Percentiles rank a stretch among this genome's conserved stretches.
Evolutionary conservation across 2,888 invertebrate genomes (phyloP).

Genomic region (Mechanitis mazaeus): DNA sequence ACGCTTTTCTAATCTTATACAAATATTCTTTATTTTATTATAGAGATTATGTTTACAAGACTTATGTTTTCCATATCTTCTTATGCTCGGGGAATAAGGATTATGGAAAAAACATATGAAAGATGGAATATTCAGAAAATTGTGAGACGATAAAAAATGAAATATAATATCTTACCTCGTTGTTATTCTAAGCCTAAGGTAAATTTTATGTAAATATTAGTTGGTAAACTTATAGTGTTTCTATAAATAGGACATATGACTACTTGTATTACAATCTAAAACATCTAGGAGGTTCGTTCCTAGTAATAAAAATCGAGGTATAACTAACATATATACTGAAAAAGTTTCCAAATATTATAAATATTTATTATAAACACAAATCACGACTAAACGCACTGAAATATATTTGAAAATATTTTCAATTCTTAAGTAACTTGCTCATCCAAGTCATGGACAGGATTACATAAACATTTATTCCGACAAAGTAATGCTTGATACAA

Average conservation of each 20-base stretch:
- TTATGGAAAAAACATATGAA: background rate
- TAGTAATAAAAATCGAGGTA: no score
- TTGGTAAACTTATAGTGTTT: no score
- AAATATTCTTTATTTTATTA: conserved; percentile 18
- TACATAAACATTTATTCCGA: conserved; percentile 27
- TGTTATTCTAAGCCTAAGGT: conserved; percentile 1
- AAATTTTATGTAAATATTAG: no score
- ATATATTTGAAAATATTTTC: no score
- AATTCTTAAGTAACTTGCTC: background rate
- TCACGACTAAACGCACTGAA: no score
- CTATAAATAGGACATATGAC: no score
- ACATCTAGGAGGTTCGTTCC: no score
- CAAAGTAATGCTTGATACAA: conserved; percentile 36
- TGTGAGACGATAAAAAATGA: background rate
- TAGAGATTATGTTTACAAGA: conserved; percentile 5
- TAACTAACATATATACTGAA: no score
- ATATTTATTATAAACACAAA: no score
- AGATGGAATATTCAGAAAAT: background rate
- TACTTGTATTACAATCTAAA: no score
- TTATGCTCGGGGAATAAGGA: background rate
- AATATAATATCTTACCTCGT: no score
- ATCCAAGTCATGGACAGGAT: conserved; percentile 10
- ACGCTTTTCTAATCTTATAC: conserved; percentile 19
- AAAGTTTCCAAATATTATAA: no score
- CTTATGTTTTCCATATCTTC: conserved; percentile 5